Conservation (phyloP, 92 coral and sea anemone genomes). For the Isaurus tuberculatus region DNA sequence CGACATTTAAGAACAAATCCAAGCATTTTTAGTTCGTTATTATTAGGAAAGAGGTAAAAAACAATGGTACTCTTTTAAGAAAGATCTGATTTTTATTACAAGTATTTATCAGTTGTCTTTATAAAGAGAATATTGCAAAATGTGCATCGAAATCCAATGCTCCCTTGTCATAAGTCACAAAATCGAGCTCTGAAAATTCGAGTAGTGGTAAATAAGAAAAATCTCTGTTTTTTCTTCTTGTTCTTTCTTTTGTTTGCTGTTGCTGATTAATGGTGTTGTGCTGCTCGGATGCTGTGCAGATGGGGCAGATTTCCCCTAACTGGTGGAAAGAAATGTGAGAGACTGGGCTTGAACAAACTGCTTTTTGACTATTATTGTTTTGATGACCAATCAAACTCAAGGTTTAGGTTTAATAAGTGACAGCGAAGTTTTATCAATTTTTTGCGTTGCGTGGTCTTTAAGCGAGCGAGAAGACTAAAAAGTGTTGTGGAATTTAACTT, state of each 20-base stretch:
- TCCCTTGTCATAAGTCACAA: not conserved
- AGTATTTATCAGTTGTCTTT: not conserved
- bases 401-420: too few relatives aligned
- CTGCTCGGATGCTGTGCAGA: not conserved
- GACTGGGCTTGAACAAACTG: too few relatives aligned
- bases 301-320: not conserved
- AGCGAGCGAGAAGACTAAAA: too few relatives aligned
- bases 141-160: not conserved
- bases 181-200: not conserved
- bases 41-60: too few relatives aligned
- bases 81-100: too few relatives aligned
- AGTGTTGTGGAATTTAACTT: too few relatives aligned
- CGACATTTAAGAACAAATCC: too few relatives aligned
- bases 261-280: not conserved
- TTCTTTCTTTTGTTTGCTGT: not conserved
- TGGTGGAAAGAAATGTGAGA: not conserved
- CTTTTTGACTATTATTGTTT: too few relatives aligned
- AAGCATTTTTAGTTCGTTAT: too few relatives aligned
- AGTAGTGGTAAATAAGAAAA: not conserved
- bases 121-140: not conserved
- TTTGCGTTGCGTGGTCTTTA: too few relatives aligned
- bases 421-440: too few relatives aligned
- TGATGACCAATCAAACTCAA: too few relatives aligned
- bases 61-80: not conserved
- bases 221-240: not conserved